Conservation (phyloP, 2,888 invertebrate genomes). For the Zaprionus lineosus region DNA sequence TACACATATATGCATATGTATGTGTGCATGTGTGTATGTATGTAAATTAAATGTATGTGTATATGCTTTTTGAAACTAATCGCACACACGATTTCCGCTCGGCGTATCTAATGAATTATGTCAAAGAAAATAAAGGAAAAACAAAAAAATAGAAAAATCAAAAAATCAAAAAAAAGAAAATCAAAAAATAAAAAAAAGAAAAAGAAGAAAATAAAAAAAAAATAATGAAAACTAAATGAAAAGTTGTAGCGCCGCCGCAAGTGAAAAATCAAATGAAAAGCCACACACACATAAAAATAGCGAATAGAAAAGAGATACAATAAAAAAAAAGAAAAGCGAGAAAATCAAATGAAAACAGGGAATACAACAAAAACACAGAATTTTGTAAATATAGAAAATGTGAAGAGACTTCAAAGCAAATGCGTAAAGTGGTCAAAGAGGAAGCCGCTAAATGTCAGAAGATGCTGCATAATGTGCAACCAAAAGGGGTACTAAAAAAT, state of each 20-base stretch:
- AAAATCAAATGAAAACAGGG: conserved; percentile 22
- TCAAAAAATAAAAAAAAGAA: conserved; percentile 14
- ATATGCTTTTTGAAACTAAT: conserved; percentile 41
- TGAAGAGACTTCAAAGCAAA: conserved; percentile 64
- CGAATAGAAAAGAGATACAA: conserved; percentile 16
- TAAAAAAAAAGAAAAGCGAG: conserved; percentile 12
- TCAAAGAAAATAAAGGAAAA: conserved; percentile 26
- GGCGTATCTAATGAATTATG: conserved; percentile 65
- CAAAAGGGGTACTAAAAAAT: conserved; percentile 41
- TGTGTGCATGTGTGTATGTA: not conserved
- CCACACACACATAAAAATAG: conserved; percentile 41
- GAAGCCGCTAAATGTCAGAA: conserved; percentile 33
- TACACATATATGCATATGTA: not conserved
- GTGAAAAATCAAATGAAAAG: conserved; percentile 39
- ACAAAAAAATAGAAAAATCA: conserved; percentile 17
- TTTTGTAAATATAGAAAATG: conserved; percentile 49
- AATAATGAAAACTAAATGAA: conserved; percentile 35
- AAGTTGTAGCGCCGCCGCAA: conserved; percentile 38
- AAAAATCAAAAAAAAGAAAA: conserved; percentile 16
- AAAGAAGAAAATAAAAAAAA: too few species aligned
- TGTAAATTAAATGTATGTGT: conserved; percentile 1
- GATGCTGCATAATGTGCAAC: conserved; percentile 20
- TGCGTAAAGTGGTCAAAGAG: conserved; percentile 34
- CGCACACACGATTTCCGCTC: conserved; percentile 68
- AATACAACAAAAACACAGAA: conserved; percentile 18